Conservation (phyloP, 2,113 vertebrate species). For the Dipodomys spectabilis region DNA sequence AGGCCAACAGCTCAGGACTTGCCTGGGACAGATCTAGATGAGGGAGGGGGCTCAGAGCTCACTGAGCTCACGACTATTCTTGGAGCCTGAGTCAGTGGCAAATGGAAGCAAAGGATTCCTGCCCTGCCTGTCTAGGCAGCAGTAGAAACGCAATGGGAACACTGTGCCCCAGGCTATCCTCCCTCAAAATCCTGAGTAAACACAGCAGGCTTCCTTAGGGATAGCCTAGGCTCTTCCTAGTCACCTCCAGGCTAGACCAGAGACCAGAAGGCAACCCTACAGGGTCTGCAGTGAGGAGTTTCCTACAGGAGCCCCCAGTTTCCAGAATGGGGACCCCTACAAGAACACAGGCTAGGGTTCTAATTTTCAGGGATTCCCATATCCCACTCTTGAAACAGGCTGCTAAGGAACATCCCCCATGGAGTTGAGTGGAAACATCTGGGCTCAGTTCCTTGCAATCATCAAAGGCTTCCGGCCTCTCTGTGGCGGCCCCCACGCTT, state of each 20-base stretch:
- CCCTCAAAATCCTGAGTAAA: conserved; percentile 58
- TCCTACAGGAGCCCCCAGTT: neutral
- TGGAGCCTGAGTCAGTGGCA: conserved; percentile 77
- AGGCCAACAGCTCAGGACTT: conserved; percentile 68
- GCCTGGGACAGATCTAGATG: conserved; percentile 48
- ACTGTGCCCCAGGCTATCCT: conserved; percentile 57
- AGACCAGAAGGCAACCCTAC: neutral
- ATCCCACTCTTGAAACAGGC: neutral
- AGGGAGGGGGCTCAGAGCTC: conserved; percentile 75
- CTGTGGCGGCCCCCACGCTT: neutral
- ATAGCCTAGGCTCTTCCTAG: neutral
- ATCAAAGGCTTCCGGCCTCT: conserved; percentile 71
- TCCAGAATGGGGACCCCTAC: neutral
- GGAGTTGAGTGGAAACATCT: conserved; percentile 75
- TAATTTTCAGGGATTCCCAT: neutral
- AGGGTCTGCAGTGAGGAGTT: neutral
- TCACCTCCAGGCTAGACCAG: neutral
- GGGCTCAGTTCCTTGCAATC: conserved; percentile 32
- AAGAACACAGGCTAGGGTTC: neutral
- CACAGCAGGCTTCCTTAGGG: conserved; percentile 9
- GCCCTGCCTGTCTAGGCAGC: conserved; percentile 77
- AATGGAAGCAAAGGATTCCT: conserved; percentile 70
- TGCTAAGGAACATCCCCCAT: neutral
- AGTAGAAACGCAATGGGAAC: conserved; percentile 60
- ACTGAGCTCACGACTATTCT: conserved; percentile 79